Evolutionary conservation across 2,888 invertebrate species (phyloP).

Genomic region (Zhuqinia jingwanae): DNA sequence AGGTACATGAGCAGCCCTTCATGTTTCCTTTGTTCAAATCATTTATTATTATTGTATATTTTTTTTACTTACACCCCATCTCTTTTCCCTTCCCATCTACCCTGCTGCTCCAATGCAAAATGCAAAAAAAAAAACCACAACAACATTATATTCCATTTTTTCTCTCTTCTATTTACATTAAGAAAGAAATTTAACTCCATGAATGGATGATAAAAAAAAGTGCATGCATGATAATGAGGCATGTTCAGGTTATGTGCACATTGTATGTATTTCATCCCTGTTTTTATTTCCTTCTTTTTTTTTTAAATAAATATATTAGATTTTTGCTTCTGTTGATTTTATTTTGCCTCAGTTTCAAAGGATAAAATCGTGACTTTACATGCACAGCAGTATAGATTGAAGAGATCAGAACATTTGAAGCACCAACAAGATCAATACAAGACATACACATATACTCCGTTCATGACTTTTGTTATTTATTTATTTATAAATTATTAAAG

Average conservation of each 20-base stretch:
- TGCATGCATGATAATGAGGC: background rate
- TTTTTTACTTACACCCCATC: conserved; percentile 47
- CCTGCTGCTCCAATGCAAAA: no score
- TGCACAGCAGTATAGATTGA: background rate
- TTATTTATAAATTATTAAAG: no score
- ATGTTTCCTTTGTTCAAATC: conserved; percentile 59
- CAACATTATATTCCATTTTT: conserved; percentile 15
- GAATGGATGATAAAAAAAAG: background rate
- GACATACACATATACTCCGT: no score
- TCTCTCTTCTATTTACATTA: background rate
- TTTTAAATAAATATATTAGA: background rate
- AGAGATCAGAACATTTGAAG: background rate
- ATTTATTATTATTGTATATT: no score
- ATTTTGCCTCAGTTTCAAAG: background rate
- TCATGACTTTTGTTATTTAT: no score
- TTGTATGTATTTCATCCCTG: background rate
- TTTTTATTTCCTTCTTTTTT: background rate
- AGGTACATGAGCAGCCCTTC: conserved; percentile 63
- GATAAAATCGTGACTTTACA: conserved; percentile 34
- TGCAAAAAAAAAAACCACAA: no score
- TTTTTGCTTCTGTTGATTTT: conserved; percentile 25
- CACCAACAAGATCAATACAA: no score
- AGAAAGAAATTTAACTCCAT: background rate
- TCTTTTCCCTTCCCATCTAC: conserved; percentile 25
- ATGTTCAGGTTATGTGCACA: background rate